Percentiles rank a stretch among this genome's conserved stretches.
Evolutionary conservation across 2,888 invertebrate genomes (phyloP).

Genomic region (Epinotia demarniana): DNA sequence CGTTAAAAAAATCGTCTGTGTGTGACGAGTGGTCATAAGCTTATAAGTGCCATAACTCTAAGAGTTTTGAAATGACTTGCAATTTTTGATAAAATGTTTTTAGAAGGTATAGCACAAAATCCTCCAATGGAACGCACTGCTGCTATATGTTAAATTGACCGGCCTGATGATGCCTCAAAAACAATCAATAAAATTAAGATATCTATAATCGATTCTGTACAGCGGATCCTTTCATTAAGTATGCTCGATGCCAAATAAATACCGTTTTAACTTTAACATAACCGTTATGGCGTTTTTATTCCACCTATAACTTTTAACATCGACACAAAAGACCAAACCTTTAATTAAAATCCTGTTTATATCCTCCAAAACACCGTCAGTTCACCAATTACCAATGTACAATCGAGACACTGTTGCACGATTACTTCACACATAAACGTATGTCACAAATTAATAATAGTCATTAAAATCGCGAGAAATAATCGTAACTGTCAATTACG

Average conservation of each 20-base stretch:
- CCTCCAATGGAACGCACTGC: no score
- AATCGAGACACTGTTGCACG: slow-evolving; percentile 24
- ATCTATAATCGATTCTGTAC: slow-evolving; percentile 25
- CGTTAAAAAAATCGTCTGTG: neutral
- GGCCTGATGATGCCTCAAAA: neutral
- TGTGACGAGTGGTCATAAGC: neutral
- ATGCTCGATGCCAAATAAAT: neutral
- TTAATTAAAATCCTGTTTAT: neutral
- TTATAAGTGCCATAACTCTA: no score
- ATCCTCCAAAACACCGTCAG: neutral
- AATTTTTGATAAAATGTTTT: no score
- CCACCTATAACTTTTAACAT: neutral
- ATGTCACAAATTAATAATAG: slow-evolving; percentile 21
- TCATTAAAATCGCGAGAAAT: slow-evolving; percentile 46
- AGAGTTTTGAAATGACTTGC: neutral
- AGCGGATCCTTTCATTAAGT: neutral
- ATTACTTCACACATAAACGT: slow-evolving; percentile 17
- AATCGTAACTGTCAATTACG: slow-evolving; percentile 41
- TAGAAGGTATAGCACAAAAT: no score
- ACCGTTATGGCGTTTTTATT: neutral
- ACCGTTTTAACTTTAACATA: neutral
- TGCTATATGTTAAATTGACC: neutral
- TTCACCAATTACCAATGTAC: neutral
- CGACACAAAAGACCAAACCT: neutral
- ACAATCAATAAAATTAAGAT: slow-evolving; percentile 27